Percentiles rank a stretch among this genome's conserved stretches.
Evolutionary conservation across 1,140 invertebrate species (phyloP).

Genomic region (Psilanteris sp.): DNA sequence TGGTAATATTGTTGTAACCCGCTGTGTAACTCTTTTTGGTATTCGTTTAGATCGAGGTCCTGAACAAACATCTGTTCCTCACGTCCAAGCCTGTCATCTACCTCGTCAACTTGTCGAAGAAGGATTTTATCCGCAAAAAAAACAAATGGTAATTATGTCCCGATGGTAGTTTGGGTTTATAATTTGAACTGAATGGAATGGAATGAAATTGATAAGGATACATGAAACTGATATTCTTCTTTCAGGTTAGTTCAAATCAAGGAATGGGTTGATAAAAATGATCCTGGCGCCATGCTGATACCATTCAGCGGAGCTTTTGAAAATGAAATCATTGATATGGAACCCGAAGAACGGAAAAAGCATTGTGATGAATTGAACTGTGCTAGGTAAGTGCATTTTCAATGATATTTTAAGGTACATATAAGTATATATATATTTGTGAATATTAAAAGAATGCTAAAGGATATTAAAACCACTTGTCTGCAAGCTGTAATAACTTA

Average conservation of each 20-base stretch:
- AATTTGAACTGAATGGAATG: too few species aligned
- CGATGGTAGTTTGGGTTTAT: too few species aligned
- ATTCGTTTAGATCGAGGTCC: slow-evolving; percentile 96
- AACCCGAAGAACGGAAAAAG: slow-evolving; percentile 86
- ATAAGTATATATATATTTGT: too few species aligned
- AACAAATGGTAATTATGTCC: slow-evolving; percentile 96
- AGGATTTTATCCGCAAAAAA: slow-evolving; percentile 99
- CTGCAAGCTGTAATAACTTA: too few species aligned
- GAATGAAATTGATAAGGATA: too few species aligned
- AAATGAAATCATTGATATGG: slow-evolving; percentile 92
- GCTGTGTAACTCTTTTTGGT: slow-evolving; percentile 39
- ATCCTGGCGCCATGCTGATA: slow-evolving; percentile 94
- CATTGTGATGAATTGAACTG: slow-evolving; percentile 90
- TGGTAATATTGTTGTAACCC: too few species aligned
- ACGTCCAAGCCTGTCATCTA: slow-evolving; percentile 99
- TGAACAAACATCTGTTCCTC: slow-evolving; percentile 98
- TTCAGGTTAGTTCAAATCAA: slow-evolving; percentile 98
- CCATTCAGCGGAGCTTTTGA: slow-evolving; percentile 98
- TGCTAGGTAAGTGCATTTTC: slow-evolving; percentile 84
- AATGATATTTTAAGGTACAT: too few species aligned
- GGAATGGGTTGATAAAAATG: slow-evolving; percentile 99
- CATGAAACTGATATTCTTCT: too few species aligned
- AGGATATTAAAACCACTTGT: too few species aligned
- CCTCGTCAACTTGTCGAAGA: slow-evolving; percentile 97
- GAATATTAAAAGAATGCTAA: too few species aligned